Conservation (phyloP, 2,888 invertebrate species). For the Drosophila yooni region DNA sequence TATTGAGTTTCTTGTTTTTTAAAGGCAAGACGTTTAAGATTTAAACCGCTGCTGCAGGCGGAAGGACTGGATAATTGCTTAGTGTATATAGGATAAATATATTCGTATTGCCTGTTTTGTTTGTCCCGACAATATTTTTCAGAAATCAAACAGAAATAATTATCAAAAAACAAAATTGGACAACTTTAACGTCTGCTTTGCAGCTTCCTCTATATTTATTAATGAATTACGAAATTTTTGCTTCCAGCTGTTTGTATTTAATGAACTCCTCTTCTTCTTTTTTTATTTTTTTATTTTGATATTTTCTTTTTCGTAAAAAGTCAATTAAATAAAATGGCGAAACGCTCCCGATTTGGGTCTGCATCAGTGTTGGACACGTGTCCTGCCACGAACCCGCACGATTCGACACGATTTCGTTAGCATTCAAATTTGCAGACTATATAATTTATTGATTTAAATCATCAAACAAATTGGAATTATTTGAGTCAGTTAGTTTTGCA, state of each 20-base stretch:
- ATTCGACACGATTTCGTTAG: neutral
- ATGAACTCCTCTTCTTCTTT: slow-evolving; percentile 29
- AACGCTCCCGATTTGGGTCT: slow-evolving; percentile 7
- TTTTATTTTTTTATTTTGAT: slow-evolving; percentile 7
- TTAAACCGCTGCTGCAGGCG: slow-evolving; percentile 15
- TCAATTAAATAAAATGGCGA: slow-evolving; percentile 30
- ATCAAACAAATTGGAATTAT: neutral
- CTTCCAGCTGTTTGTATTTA: slow-evolving; percentile 52
- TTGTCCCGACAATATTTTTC: slow-evolving; percentile 11
- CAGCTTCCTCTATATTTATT: slow-evolving; percentile 1
- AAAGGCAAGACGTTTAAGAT: slow-evolving; percentile 17
- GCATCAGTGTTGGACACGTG: neutral
- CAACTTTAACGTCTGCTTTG: neutral
- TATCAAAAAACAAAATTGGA: slow-evolving; percentile 1
- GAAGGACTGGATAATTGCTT: slow-evolving; percentile 20
- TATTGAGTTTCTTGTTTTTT: slow-evolving; percentile 46
- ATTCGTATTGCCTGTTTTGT: slow-evolving; percentile 3
- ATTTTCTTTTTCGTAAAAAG: slow-evolving; percentile 21
- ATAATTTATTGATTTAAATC: neutral
- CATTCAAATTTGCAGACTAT: neutral
- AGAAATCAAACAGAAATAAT: slow-evolving; percentile 5
- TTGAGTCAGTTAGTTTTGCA: neutral
- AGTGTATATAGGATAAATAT: slow-evolving; percentile 1
- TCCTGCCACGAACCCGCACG: neutral
- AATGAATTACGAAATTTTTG: slow-evolving; percentile 17